Conservation (phyloP, 2,113 vertebrate species). For the Tiliqua scincoides region DNA sequence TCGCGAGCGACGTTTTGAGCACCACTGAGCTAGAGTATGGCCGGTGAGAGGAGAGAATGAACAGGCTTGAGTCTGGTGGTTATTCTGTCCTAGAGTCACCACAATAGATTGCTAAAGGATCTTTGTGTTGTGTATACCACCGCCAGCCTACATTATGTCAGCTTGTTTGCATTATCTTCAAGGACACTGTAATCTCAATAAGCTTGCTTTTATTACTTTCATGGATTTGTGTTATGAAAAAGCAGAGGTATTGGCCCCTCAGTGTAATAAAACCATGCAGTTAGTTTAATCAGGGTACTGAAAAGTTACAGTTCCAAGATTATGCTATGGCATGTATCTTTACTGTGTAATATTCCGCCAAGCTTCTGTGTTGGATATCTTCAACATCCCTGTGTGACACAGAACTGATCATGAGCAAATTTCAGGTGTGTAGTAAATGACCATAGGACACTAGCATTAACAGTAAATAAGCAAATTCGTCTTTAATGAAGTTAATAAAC, state of each 20-base stretch:
- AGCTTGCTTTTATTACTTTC: slow-evolving; percentile 1
- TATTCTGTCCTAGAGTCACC: background rate
- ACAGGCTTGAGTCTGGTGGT: background rate
- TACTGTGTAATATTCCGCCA: slow-evolving; percentile 5
- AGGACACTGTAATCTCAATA: slow-evolving; percentile 2
- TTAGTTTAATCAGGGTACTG: background rate
- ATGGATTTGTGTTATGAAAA: background rate
- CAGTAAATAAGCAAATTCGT: background rate
- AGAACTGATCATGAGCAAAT: background rate
- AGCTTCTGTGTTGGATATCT: background rate
- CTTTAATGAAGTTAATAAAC: background rate
- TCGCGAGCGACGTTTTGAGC: no score
- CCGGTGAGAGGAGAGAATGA: background rate
- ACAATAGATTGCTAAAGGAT: slow-evolving; percentile 11
- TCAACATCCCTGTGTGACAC: background rate
- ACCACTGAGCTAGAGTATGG: no score
- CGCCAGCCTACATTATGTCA: background rate
- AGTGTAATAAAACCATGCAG: background rate
- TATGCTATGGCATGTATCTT: background rate
- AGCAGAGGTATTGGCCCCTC: background rate
- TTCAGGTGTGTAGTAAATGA: background rate
- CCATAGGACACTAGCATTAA: background rate
- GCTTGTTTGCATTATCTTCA: slow-evolving; percentile 9
- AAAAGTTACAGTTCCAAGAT: background rate
- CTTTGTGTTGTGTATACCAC: background rate